Evolutionary conservation across 2,113 vertebrate genomes (phyloP), one percentile per base, ranked within the genome.

Genomic region (Tinamus guttatus): DNA sequence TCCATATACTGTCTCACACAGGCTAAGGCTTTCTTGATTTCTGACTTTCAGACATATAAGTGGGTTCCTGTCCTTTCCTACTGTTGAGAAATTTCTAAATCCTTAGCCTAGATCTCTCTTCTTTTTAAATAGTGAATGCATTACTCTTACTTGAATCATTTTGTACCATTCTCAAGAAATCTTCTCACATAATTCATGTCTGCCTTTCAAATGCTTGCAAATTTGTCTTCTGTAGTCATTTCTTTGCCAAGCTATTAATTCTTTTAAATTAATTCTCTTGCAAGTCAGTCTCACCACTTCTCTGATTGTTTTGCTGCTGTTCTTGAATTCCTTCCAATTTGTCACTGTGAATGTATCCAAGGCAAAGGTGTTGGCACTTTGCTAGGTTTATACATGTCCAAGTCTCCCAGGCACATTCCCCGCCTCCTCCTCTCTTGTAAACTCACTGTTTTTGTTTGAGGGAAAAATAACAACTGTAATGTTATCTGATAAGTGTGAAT

Each of bases 171-270:
- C 49, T 93, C 63, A 52, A 89, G 78, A 89, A 93, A n/a, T 70
- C 67, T 85, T 95, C 79, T 94, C 64, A 58, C 47, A 81, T 92
- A 74, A 86, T 88, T 92, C 88, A 82, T 85, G 83, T 96, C 76
- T 95, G n/a, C 52, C 47, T 40, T 94, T 96, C 87, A 92, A 71
- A 94, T 94, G 83, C 95, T 95, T 95, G 94, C 89, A 96, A 85
- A 92, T 92, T 83, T 96, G 73, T 89, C 90, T 81, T 89, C 64
- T 89, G 51, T 45, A 95, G 83, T 81, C 58, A 38, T 45, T 84
- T 69, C 73, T 95, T 94, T 92, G 83, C 92, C 69, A 94, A 92
- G 51, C 73, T 93, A 87, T 95, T 93, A 94, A 47, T 30, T 70
- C 51, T 60, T 67, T 70, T 81, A 68, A 86, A 88, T 96, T 86